Percentiles rank a stretch among this genome's conserved stretches.
phyloP scores from a whole-genome alignment of 2,888 invertebrate species.

The Bellardia pandia region DNA sequence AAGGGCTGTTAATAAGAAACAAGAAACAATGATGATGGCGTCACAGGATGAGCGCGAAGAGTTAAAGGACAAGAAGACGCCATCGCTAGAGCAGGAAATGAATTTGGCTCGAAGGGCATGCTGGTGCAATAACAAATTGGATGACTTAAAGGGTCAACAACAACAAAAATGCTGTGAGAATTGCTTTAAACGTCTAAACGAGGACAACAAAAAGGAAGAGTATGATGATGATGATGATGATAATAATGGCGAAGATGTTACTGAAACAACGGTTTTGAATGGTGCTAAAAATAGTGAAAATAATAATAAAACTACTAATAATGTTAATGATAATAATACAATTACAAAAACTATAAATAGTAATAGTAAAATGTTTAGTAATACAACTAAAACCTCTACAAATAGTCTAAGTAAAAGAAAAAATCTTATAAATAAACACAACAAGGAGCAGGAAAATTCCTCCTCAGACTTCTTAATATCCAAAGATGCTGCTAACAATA shows the following conservation, averaged over 20 bases:
- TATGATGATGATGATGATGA: slow-evolving; percentile 65
- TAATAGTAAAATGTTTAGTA: slow-evolving; percentile 65
- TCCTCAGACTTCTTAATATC: background rate
- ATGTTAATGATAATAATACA: slow-evolving; percentile 24
- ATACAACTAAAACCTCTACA: slow-evolving; percentile 58
- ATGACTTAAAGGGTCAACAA: slow-evolving; percentile 63
- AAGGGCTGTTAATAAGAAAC: slow-evolving; percentile 59
- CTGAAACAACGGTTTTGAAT: slow-evolving; percentile 76
- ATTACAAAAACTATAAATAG: slow-evolving; percentile 61
- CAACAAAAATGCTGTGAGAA: slow-evolving; percentile 68
- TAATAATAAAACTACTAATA: slow-evolving; percentile 50
- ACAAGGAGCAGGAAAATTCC: slow-evolving; percentile 32
- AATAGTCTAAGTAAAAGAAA: slow-evolving; percentile 70
- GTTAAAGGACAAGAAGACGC: slow-evolving; percentile 78
- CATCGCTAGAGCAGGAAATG: slow-evolving; percentile 87
- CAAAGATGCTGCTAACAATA: slow-evolving; percentile 16
- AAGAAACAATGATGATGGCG: slow-evolving; percentile 49
- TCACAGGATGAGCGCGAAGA: slow-evolving; percentile 73
- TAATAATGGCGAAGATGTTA: slow-evolving; percentile 55
- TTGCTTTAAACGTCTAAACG: slow-evolving; percentile 72
- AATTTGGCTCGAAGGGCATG: slow-evolving; percentile 89
- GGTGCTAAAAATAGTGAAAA: slow-evolving; percentile 78
- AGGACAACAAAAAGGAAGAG: slow-evolving; percentile 47
- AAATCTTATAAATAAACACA: slow-evolving; percentile 55
- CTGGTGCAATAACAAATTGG: slow-evolving; percentile 84